Conservation (phyloP, 2,113 vertebrate genomes). For the Gnathonemus longibarbis region DNA sequence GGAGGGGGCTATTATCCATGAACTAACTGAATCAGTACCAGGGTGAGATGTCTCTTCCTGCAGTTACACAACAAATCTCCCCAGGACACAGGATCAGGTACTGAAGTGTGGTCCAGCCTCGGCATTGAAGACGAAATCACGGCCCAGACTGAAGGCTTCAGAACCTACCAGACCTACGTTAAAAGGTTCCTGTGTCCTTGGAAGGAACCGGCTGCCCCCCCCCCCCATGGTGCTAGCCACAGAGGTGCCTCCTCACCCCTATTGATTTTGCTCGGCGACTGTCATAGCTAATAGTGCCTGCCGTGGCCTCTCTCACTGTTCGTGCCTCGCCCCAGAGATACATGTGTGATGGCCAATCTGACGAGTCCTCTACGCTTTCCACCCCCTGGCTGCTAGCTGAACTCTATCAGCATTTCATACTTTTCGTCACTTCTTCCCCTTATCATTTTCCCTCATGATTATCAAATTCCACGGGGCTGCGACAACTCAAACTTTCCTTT, state of each 20-base stretch:
- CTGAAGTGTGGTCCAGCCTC: too few relatives aligned
- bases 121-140: neutral
- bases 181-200: neutral
- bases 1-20: neutral
- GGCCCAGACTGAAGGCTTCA: neutral
- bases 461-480: neutral
- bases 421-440: neutral
- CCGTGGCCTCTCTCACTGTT: neutral
- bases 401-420: neutral
- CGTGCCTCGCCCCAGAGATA: neutral
- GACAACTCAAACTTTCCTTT: neutral
- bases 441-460: neutral
- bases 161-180: neutral
- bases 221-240: neutral
- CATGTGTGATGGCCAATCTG: neutral
- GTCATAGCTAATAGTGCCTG: neutral
- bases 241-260: neutral
- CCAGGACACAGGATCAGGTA: neutral
- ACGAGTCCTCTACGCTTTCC: neutral
- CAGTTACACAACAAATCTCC: neutral
- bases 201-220: neutral
- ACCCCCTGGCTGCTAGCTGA: neutral
- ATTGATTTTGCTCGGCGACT: neutral
- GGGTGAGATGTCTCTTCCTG: neutral
- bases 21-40: neutral